phyloP scores from a whole-genome alignment of 1,140 invertebrate species.

The Ips nitidus region DNA sequence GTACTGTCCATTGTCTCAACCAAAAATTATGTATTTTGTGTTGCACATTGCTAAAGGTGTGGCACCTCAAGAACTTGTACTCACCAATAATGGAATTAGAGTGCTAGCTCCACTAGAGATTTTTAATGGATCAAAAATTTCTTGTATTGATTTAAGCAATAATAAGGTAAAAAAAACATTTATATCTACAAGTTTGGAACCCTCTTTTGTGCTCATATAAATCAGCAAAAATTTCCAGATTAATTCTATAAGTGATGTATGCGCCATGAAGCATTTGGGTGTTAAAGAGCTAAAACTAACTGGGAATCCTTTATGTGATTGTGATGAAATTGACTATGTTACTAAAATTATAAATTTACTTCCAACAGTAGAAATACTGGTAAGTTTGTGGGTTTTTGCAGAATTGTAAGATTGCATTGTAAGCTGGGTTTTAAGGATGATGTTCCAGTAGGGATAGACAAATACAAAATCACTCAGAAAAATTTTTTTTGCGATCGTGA shows the following conservation, averaged over 20 bases:
- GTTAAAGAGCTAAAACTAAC: slow-evolving; percentile 73
- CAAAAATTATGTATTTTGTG: slow-evolving; percentile 54
- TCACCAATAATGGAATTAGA: slow-evolving; percentile 54
- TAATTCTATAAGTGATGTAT: slow-evolving; percentile 64
- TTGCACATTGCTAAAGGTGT: slow-evolving; percentile 53
- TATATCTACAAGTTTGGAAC: background rate
- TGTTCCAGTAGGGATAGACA: slow-evolving; percentile 61
- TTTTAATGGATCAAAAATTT: slow-evolving; percentile 47
- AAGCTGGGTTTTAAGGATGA: slow-evolving; percentile 65
- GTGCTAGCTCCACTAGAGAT: slow-evolving; percentile 50
- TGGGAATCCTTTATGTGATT: slow-evolving; percentile 80
- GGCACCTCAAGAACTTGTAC: slow-evolving; percentile 50
- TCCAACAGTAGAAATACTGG: slow-evolving; percentile 44
- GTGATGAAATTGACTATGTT: slow-evolving; percentile 70
- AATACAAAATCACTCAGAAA: slow-evolving; percentile 63
- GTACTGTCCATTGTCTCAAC: slow-evolving; percentile 56
- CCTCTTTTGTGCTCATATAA: too few species aligned
- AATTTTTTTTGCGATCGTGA: slow-evolving; percentile 67
- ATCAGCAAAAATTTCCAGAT: slow-evolving; percentile 60
- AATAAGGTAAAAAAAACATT: slow-evolving; percentile 47
- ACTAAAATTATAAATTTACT: slow-evolving; percentile 56
- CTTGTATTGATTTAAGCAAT: slow-evolving; percentile 54
- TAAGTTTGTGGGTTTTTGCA: slow-evolving; percentile 24
- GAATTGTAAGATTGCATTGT: too few species aligned
- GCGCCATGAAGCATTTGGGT: slow-evolving; percentile 66